Percentiles rank a stretch among this genome's conserved stretches.
phyloP scores from a whole-genome alignment of 64 coral and sea anemone genomes.

The Orbicella faveolata region DNA sequence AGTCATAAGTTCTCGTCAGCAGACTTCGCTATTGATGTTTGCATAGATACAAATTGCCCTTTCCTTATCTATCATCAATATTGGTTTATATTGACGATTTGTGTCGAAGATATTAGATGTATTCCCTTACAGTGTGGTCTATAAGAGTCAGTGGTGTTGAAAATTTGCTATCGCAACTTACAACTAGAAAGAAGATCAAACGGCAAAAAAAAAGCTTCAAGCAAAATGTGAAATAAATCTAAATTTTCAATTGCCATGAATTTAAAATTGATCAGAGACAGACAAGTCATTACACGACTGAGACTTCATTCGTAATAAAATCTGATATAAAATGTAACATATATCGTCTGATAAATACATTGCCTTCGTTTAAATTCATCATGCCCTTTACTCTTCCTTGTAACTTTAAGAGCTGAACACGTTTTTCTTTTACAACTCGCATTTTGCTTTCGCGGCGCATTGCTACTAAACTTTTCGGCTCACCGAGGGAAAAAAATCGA shows the following conservation, averaged over 20 bases:
- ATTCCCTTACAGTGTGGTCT: too few species aligned
- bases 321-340: neutral
- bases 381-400: too few species aligned
- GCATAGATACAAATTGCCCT: neutral
- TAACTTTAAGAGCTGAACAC: too few species aligned
- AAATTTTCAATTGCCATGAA: neutral
- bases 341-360: neutral
- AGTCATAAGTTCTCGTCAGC: neutral
- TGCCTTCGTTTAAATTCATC: neutral
- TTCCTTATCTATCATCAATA: neutral
- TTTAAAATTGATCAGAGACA: neutral
- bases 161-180: too few species aligned
- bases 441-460: too few species aligned
- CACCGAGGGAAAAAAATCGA: too few species aligned
- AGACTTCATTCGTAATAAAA: neutral
- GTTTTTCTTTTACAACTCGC: too few species aligned
- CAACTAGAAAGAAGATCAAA: neutral
- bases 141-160: too few species aligned
- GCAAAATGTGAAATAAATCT: neutral
- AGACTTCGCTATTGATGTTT: neutral
- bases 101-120: neutral
- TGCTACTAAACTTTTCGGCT: too few species aligned
- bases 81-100: neutral
- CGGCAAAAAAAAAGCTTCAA: neutral
- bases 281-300: neutral